phyloP scores from a whole-genome alignment of 2,113 vertebrate genomes.

The Hepsetus odoe region DNA sequence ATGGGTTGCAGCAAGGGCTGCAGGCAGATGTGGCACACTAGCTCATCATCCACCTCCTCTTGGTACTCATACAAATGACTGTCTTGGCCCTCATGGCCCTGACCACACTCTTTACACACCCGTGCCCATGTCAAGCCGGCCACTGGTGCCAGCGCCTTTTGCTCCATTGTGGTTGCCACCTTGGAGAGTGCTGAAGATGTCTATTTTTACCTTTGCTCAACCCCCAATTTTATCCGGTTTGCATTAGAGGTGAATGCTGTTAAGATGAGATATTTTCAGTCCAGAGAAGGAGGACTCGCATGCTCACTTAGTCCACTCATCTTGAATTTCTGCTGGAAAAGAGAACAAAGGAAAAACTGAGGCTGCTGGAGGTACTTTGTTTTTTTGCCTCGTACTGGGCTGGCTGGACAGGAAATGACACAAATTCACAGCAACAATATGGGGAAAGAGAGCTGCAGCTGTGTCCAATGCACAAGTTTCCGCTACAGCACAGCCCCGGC shows the following conservation, averaged over 20 bases:
- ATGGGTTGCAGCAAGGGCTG: slow-evolving; percentile 88
- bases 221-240: neutral
- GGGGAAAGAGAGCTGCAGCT: slow-evolving; percentile 68
- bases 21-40: slow-evolving; percentile 91
- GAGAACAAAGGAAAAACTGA: slow-evolving; percentile 56
- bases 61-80: slow-evolving; percentile 91
- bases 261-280: slow-evolving; percentile 12
- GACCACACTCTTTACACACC: slow-evolving; percentile 87
- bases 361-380: slow-evolving; percentile 50
- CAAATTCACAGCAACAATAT: slow-evolving; percentile 73
- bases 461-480: slow-evolving; percentile 75
- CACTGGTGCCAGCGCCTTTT: slow-evolving; percentile 53
- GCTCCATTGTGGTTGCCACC: slow-evolving; percentile 75
- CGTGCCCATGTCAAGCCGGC: slow-evolving; percentile 62
- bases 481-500: slow-evolving; percentile 69
- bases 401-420: slow-evolving; percentile 77
- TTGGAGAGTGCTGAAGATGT: slow-evolving; percentile 9
- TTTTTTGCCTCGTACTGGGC: slow-evolving; percentile 49
- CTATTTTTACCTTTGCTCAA: neutral
- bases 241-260: slow-evolving; percentile 11
- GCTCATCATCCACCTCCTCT: slow-evolving; percentile 89
- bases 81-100: slow-evolving; percentile 80
- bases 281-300: slow-evolving; percentile 30
- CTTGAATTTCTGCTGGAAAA: slow-evolving; percentile 64
- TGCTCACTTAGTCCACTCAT: slow-evolving; percentile 64